Evolutionary conservation across 2,888 invertebrate genomes (phyloP), one percentile per base, ranked within the genome.

Genomic region (Cataglyphis rosenhaueri): DNA sequence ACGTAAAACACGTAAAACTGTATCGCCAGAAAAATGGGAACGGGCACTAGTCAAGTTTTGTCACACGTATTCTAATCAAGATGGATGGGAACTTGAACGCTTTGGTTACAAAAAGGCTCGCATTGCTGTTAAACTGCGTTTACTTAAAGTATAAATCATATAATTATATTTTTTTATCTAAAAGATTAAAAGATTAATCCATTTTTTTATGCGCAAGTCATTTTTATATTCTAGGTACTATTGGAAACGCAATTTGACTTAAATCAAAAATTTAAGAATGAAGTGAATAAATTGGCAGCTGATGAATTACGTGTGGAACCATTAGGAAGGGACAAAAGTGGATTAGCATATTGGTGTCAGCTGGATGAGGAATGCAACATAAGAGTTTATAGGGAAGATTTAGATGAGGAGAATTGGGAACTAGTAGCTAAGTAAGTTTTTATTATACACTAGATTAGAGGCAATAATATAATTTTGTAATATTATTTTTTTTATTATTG

Each of bases 331-430:
- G 99, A 99, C 95, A 97, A 97, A 86, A 96, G 97, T 92, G 99
- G 99, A 0, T 96, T 98, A 94, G 96, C 97, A 8, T 99, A 99
- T 95, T 99, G 99, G 99, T 96, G 97, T 91, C 98, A 99, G 92
- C 96, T 97, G 81, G 98, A 99, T 94, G 96, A 97, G 86, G 97
- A 97, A 84, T 97, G 98, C 91, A 98, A 98, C 95, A 95, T 99
- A 85, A 96, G 98, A 87, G 96, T 99, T 66, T 99, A 99, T 95
- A 97, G 97, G 92, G 99, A 99, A 95, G 99, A 99, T 93, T 96
- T 97, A 88, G 99, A 99, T 95, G 99, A 99, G 93, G 98, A 99
- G 94, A 98, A 98, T 18, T 99, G 99, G 99, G 97, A 97, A 93
- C 96, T 99, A 65, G 97, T 99, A 85, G 99, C 98, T 85, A 97